Base-by-base conservation (phyloP, 64 coral and sea anemone species). In the Pachyseris speciosa region DNA sequence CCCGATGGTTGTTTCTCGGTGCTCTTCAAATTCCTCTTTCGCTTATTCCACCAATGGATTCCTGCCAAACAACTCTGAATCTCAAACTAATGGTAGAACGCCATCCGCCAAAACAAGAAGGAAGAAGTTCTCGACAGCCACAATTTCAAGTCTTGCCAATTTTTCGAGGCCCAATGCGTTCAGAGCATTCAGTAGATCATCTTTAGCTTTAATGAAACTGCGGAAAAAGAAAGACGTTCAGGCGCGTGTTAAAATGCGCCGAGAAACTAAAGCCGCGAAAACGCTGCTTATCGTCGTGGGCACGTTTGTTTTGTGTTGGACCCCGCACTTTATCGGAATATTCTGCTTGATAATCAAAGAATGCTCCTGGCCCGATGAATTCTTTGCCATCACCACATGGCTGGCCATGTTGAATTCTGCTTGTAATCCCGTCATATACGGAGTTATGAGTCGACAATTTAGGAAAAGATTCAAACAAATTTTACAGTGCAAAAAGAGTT, bases 341-440 rank as follows among this genome's bases (percentile, higher is more conserved):
- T 96, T 96, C 40, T 96, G 95, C 31, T 40, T 96, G 3, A 37
- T 96, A 19, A 64, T 26, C 1, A 55, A 84, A 4, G 40, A 75
- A 8, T 96, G 95, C 33, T 37, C 32, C 7, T 96, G 95, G 95
- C 91, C 91, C 0, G 80, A 93, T 27, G 57, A 66, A 34, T 96
- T 92, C 38, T 96, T 93, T 73, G 95, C 95, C 40, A 52, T 93
- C 6, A 96, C 95, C 15, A 96, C 95, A 9, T 96, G 95, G 95
- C 39, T 96, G 7, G 95, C 95, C 39, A 96, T 96, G 95, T 40
- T 96, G 0, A 96, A 96, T 60, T 93, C 91, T 48, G 95, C 90
- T 13, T 96, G 95, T 30, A 96, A 96, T 73, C 95, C 95, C 9
- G 87, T 96, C 29, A 96, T 96, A 24, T 96, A 96, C 41, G 95